phyloP scores from a whole-genome alignment of 2,797 vertebrate species.

The Spinus pinus region DNA sequence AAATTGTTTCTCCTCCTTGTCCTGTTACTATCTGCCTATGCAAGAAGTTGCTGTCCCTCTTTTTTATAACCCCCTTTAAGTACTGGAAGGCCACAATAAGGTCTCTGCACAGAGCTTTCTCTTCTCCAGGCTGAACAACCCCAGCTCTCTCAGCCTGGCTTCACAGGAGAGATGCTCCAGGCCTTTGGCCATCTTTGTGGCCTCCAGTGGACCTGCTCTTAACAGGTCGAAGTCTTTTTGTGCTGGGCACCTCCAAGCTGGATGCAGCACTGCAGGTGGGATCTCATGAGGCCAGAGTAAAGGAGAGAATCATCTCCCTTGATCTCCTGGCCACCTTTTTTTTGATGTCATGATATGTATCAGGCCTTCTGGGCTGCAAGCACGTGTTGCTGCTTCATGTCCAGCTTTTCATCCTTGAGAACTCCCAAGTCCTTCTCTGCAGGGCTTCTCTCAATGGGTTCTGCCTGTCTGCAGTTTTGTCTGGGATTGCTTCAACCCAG shows the following conservation, averaged over 20 bases:
- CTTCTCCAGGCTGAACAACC: not conserved
- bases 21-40: not conserved
- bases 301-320: not conserved
- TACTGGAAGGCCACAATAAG: not conserved
- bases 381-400: not conserved
- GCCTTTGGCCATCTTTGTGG: not conserved
- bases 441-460: not conserved
- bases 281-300: not conserved
- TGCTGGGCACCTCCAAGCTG: not conserved
- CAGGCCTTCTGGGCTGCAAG: not conserved
- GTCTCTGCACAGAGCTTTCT: not conserved
- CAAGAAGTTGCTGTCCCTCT: not conserved
- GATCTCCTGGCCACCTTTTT: not conserved
- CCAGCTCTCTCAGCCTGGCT: not conserved
- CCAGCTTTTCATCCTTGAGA: not conserved
- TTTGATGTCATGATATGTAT: not conserved
- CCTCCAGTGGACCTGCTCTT: not conserved
- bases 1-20: fast-evolving
- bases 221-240: not conserved
- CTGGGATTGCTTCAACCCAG: not conserved
- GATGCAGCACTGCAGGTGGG: not conserved
- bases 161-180: not conserved
- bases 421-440: not conserved
- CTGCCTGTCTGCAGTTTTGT: not conserved
- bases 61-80: not conserved